Percentiles rank a stretch among this genome's conserved stretches.
These are phyloP conservation scores for Colletes gigas DNA, from an alignment of 1,140 invertebrate genomes.

Conservation along the genomic window DNA sequence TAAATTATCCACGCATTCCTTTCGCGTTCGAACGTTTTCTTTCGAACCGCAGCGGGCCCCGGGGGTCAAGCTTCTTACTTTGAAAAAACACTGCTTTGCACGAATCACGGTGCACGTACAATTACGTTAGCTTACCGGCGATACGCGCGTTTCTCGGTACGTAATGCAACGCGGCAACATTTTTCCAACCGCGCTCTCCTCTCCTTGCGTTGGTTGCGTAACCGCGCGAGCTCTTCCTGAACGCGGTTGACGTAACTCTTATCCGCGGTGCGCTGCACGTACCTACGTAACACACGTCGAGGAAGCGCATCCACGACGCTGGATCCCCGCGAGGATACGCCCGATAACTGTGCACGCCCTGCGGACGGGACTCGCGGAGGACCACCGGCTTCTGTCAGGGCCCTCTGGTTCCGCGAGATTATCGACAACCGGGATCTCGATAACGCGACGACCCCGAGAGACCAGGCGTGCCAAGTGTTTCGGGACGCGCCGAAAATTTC, in stretches of 20 bases:
- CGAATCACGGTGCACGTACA: constrained; percentile 8
- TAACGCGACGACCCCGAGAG: constrained; percentile 7
- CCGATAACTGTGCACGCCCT: constrained; percentile 45
- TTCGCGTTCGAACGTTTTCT: too few relatives aligned
- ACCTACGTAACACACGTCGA: constrained; percentile 40
- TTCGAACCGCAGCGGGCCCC: too few relatives aligned
- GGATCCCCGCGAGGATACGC: constrained; percentile 21
- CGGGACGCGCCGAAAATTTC: constrained; percentile 26
- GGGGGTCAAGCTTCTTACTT: too few relatives aligned
- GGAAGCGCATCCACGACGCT: not conserved
- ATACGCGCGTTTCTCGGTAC: constrained; percentile 59
- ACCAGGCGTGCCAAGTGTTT: constrained; percentile 12
- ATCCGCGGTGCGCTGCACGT: constrained; percentile 61
- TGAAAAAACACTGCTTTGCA: not conserved
- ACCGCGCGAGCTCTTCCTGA: constrained; percentile 67
- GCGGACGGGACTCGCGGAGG: not conserved
- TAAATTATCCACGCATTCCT: too few relatives aligned
- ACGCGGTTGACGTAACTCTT: constrained; percentile 69
- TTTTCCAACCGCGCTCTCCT: constrained; percentile 53
- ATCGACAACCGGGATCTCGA: constrained; percentile 58
- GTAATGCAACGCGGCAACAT: constrained; percentile 60
- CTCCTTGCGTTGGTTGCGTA: constrained; percentile 56
- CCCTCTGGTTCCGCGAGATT: constrained; percentile 21
- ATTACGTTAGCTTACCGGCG: constrained; percentile 41
- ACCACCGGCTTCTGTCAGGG: constrained; percentile 13